phyloP scores from a whole-genome alignment of 2,888 invertebrate genomes.

The Synergus umbraculus region DNA sequence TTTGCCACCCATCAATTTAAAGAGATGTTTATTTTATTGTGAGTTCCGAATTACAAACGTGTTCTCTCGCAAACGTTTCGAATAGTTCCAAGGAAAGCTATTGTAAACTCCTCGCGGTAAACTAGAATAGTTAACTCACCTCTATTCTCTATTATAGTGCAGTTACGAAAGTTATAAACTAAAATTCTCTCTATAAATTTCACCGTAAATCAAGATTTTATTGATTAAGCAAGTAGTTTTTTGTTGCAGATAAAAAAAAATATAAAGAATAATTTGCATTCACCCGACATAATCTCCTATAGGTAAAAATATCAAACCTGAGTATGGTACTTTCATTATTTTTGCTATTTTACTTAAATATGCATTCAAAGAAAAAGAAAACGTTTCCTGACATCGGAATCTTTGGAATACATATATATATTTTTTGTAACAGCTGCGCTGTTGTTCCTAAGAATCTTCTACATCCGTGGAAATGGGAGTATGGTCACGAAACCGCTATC shows the following conservation, averaged over 20 bases:
- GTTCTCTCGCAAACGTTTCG: not conserved
- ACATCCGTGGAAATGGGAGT: conserved; percentile 55
- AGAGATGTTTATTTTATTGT: not conserved
- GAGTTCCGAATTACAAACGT: not conserved
- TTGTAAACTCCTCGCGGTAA: not conserved
- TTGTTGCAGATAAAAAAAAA: not conserved
- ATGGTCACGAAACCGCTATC: conserved; percentile 50
- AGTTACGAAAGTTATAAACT: not conserved
- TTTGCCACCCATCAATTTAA: not conserved
- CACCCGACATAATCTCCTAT: too few species aligned
- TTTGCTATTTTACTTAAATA: too few species aligned
- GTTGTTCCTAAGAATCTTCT: conserved; percentile 46
- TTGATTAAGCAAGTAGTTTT: not conserved
- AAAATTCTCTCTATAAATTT: not conserved
- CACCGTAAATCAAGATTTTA: not conserved
- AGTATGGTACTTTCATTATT: too few species aligned
- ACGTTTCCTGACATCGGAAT: not conserved
- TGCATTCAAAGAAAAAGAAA: too few species aligned
- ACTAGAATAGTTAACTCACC: not conserved
- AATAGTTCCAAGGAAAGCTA: conserved; percentile 3
- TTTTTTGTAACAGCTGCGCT: conserved; percentile 55
- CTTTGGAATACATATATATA: not conserved
- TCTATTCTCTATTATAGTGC: not conserved
- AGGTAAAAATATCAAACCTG: too few species aligned
- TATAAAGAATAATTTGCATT: not conserved